phyloP scores from a whole-genome alignment of 2,797 vertebrate genomes.

The Cuculus canorus region DNA sequence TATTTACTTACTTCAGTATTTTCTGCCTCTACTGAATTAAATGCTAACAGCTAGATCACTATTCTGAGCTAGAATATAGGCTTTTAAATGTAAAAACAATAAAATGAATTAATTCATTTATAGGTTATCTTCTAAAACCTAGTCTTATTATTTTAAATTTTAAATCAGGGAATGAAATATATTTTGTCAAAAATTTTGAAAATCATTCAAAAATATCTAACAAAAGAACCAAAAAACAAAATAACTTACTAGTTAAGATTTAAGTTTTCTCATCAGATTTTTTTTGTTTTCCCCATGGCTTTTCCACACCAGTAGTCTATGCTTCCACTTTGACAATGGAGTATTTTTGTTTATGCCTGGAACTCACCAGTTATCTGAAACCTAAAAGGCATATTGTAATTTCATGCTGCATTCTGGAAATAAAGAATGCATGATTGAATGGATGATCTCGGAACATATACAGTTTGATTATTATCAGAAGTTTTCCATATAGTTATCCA shows the following conservation, averaged over 20 bases:
- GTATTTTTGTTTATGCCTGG: background rate
- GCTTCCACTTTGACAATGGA: background rate
- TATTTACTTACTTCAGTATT: no score
- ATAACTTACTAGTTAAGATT: background rate
- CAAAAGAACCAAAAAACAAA: background rate
- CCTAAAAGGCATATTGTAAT: background rate
- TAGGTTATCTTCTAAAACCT: background rate
- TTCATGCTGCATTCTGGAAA: background rate
- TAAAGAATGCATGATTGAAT: background rate
- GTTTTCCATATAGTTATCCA: background rate
- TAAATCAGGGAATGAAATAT: background rate
- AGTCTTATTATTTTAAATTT: background rate
- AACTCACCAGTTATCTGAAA: background rate
- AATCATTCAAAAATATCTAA: background rate
- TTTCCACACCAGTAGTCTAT: background rate
- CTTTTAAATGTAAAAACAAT: background rate
- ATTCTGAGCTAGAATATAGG: background rate
- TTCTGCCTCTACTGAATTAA: background rate
- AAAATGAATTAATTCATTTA: background rate
- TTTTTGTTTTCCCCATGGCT: background rate
- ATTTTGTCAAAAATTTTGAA: background rate
- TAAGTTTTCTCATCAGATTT: background rate
- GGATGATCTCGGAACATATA: background rate
- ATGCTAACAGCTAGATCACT: background rate
- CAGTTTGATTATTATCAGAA: background rate